Evolutionary conservation across 2,888 invertebrate species (phyloP).

Genomic region (Entomobrya proxima): DNA sequence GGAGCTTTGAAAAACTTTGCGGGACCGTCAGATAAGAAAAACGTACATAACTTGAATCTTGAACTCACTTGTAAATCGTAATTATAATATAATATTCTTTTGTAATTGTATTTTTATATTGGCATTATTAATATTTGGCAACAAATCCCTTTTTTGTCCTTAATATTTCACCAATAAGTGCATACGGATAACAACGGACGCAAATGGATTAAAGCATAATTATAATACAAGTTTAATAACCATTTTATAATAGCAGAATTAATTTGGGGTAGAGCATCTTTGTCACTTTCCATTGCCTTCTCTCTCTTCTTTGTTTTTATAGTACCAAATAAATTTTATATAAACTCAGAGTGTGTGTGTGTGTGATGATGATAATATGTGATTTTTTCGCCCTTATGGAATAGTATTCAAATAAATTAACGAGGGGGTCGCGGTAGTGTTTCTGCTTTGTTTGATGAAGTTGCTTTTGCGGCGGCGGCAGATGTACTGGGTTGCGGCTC

Average conservation of each 20-base stretch:
- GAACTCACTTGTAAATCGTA: neutral
- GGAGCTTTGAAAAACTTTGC: too few relatives aligned
- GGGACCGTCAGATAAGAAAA: too few relatives aligned
- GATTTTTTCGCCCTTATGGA: neutral
- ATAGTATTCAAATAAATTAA: constrained; percentile 15
- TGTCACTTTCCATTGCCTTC: too few relatives aligned
- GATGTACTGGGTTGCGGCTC: constrained; percentile 70
- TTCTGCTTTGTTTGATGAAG: constrained; percentile 66
- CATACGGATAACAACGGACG: constrained; percentile 12
- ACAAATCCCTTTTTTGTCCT: constrained; percentile 36
- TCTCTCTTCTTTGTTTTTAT: too few relatives aligned
- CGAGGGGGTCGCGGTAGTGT: constrained; percentile 67
- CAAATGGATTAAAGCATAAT: constrained; percentile 32
- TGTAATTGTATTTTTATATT: neutral
- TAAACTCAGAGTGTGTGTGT: too few relatives aligned
- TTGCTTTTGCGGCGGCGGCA: constrained; percentile 57
- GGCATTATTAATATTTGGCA: constrained; percentile 39
- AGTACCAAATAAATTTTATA: too few relatives aligned
- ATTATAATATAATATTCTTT: neutral
- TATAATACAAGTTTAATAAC: neutral
- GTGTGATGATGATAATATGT: neutral
- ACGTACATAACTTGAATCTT: too few relatives aligned
- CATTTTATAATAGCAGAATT: neutral
- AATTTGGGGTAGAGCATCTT: neutral
- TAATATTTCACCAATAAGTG: neutral